Evolutionary conservation across 2,113 vertebrate species (phyloP), one percentile per base, ranked within the genome.

Genomic region (Hippocampus mohnikei): DNA sequence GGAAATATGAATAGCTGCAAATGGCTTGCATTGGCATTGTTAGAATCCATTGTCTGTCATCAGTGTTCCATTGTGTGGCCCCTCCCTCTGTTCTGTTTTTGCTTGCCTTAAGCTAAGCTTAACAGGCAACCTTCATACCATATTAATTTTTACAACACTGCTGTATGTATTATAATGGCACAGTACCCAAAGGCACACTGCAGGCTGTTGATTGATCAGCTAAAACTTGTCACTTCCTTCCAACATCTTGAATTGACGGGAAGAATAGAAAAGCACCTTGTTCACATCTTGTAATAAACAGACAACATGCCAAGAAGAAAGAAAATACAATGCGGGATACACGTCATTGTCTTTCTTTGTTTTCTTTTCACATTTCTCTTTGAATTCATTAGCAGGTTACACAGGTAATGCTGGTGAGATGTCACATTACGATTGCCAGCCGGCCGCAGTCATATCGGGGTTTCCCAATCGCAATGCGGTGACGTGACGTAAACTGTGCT

Each of bases 321-420:
- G 21, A 44, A 65, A 65, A 46, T 25, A 65, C 23, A 44, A 46
- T 27, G 41, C 13, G 18, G 25, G 2, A 65, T 65, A 46, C 16
- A 8, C 23, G 1, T 23, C 42, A 65, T 46, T 48, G 42, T 65
- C 2, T 3, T 65, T 7, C 12, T 25, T 25, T 65, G 41, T 46
- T 46, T 44, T 8, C 63, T 8, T 25, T 44, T 46, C 63, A 65
- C 63, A 65, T 46, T 65, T 18, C 7, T 46, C n/a, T 44, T 60
- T 44, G 12, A 65, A 65, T 27, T 46, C 63, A 46, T 46, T 65
- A 46, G 42, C 63, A 46, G 63, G 63, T 65, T 64, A 65, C 63
- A 65, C 63, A 25, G 42, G 42, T 65, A 46, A 46, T 25, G 23
- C 63, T 46, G 44, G 41, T 65, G 12, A 27, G 42, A 25, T 65